A percentile compares a stretch with the other conserved stretches of the same genome.
phyloP scores from a whole-genome alignment of 2,888 invertebrate species.

The Conistra vaccinii region DNA sequence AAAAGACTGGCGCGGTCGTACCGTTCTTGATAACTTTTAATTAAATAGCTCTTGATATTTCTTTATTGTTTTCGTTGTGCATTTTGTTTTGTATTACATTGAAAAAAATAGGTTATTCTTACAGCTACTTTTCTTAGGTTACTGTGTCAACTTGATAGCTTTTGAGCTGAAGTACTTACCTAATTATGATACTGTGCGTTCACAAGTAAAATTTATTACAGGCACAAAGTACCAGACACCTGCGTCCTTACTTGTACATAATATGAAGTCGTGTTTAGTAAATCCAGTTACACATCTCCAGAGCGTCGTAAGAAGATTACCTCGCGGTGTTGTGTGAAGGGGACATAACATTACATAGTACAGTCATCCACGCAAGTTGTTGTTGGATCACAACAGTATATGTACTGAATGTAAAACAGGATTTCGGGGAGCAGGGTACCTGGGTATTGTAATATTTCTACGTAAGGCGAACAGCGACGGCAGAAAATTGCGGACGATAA shows the following conservation, averaged over 20 bases:
- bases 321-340: constrained; percentile 50
- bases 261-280: constrained; percentile 54
- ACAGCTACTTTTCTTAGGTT: not conserved
- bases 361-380: constrained; percentile 41
- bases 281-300: constrained; percentile 64
- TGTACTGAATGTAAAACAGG: constrained; percentile 49
- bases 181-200: constrained; percentile 22
- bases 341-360: constrained; percentile 38
- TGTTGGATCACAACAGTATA: constrained; percentile 43
- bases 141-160: not conserved
- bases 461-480: constrained; percentile 17
- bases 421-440: constrained; percentile 41
- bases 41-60: constrained; percentile 40
- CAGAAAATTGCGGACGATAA: constrained; percentile 40
- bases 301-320: constrained; percentile 69
- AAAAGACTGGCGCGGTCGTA: constrained; percentile 34
- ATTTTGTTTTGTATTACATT: not conserved
- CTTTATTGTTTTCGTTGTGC: constrained; percentile 10
- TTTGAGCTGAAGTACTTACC: not conserved
- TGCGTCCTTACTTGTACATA: constrained; percentile 49
- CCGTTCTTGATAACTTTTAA: constrained; percentile 43
- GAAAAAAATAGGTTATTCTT: constrained; percentile 13
- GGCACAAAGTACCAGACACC: constrained; percentile 23
- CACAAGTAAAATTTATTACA: constrained; percentile 34
- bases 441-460: constrained; percentile 40